Conservation (phyloP, 1,140 invertebrate genomes). For the Drosophila eugracilis region DNA sequence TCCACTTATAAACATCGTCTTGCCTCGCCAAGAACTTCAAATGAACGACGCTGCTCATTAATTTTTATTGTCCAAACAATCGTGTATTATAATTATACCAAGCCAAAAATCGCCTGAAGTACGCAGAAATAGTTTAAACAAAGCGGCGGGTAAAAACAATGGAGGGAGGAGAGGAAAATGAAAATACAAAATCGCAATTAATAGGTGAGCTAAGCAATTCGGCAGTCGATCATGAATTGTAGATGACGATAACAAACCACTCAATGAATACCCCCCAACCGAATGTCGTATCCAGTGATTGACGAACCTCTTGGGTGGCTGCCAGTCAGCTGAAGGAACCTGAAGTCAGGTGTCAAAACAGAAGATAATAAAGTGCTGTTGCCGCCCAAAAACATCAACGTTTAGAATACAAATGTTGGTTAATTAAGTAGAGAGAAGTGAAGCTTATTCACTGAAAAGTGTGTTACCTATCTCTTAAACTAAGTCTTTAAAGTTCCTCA, state of each 20-base stretch:
- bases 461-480: no score
- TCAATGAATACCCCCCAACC: conserved; percentile 19
- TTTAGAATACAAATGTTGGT: conserved; percentile 47
- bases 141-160: background rate
- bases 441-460: background rate
- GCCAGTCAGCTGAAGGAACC: conserved; percentile 52
- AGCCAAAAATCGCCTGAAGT: conserved; percentile 41
- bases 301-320: conserved; percentile 49
- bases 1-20: conserved; percentile 34
- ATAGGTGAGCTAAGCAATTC: conserved; percentile 37
- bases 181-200: conserved; percentile 30
- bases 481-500: no score
- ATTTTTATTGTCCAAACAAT: conserved; percentile 61
- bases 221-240: conserved; percentile 55
- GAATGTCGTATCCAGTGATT: conserved; percentile 26
- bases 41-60: conserved; percentile 41
- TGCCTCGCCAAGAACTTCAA: conserved; percentile 40
- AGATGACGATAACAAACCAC: conserved; percentile 44
- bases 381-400: conserved; percentile 29
- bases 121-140: conserved; percentile 46
- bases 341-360: conserved; percentile 51
- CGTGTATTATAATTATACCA: conserved; percentile 20
- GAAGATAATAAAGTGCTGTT: conserved; percentile 18
- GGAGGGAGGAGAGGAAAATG: conserved; percentile 9
- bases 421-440: conserved; percentile 10